Base-by-base conservation (phyloP, 2,797 vertebrate genomes). In the Tachyglossus aculeatus region DNA sequence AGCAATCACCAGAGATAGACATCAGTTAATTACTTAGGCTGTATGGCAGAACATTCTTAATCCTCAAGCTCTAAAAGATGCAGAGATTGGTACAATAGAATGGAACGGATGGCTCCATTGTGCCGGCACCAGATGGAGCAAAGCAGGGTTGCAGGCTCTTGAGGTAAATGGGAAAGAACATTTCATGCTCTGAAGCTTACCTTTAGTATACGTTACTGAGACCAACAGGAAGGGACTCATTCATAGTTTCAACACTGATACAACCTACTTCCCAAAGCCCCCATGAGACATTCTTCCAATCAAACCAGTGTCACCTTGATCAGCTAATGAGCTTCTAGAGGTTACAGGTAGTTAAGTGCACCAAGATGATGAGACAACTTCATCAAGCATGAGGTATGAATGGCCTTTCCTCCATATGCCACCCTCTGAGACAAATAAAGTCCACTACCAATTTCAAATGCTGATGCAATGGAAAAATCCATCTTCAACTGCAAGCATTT, bases 131-230 rank as follows among this genome's bases (percentile, higher is more conserved):
- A 57, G 21, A 15, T 3, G 29, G 19, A 3, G 29, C 21, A 45
- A 45, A 24, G 6, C 25, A 29, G 14, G 29, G 25, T 27, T 27
- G 6, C 15, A 2, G 4, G 9, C 11, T 11, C 40, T 21, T 33
- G 18, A 19, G 21, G 31, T 27, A 25, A 40, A 37, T 3, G 34
- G 6, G 12, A 15, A 52, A 11, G 7, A 7, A 29, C 22, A 21
- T 7, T 4, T 7, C 1, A 6, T 1, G n/a, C 13, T 4, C 5
- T 27, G 7, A 4, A 19, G 13, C 9, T 12, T n/a, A 27, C 19
- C 5, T 18, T 1, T 0, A 3, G 24, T 48, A 45, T 15, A 21
- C 25, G 21, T 7, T 6, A n/a, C 2, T 5, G 4, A 34, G 18
- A 6, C 19, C 39, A 25, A 3, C 47, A n/a, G 25, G 27, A 31